These are phyloP conservation scores for Coracias cyanogaster DNA, from an alignment of 2,797 vertebrate species.

Conservation along the genomic window DNA sequence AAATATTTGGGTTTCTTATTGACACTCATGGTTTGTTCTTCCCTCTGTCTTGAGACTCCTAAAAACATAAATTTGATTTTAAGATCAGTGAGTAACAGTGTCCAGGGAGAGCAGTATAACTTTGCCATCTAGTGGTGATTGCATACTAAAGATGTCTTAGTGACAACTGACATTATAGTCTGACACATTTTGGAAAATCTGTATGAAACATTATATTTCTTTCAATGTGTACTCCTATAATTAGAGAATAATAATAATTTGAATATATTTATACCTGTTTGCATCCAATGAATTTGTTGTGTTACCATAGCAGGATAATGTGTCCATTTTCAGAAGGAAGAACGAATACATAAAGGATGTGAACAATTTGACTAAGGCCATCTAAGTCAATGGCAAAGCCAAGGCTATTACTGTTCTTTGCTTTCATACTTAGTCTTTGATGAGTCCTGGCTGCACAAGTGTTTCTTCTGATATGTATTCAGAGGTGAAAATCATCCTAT, in stretches of 20 bases:
- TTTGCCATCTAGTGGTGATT: slow-evolving; percentile 81
- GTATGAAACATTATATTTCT: not conserved
- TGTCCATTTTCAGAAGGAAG: not conserved
- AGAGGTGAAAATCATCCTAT: not conserved
- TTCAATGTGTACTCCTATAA: not conserved
- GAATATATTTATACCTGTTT: not conserved
- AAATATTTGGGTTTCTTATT: not conserved
- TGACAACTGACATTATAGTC: not conserved
- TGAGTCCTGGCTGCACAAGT: not conserved
- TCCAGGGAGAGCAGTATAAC: slow-evolving; percentile 45
- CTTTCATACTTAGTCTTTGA: not conserved
- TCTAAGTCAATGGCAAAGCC: not conserved
- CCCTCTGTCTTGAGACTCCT: not conserved
- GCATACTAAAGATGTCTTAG: not conserved
- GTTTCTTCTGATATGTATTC: not conserved
- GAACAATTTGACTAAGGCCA: not conserved
- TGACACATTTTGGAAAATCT: not conserved
- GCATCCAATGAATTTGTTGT: accelerated
- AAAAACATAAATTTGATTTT: slow-evolving; percentile 15
- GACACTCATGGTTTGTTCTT: not conserved
- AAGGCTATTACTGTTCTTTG: not conserved
- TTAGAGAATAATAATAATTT: not conserved
- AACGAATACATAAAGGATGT: not conserved
- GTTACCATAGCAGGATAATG: not conserved
- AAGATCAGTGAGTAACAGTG: not conserved